Evolutionary conservation across 2,113 vertebrate genomes (phyloP), one percentile per base, ranked within the genome.

Genomic region (Microcebus tavaratra): DNA sequence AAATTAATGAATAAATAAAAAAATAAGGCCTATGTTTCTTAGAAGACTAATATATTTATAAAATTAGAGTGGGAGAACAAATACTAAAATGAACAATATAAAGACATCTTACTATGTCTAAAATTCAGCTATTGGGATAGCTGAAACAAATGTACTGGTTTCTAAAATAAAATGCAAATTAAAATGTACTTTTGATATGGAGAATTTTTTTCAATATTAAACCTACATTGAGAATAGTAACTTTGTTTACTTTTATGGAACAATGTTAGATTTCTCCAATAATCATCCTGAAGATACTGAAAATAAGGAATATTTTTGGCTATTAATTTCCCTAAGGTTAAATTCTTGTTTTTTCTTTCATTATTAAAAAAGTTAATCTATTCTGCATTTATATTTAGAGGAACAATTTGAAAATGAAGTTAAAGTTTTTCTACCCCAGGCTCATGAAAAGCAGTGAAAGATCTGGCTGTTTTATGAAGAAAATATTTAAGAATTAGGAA

Each of bases 271-370:
- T n/a, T 87, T 80, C 97, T 92, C 53, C 86, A 97, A 91, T 91
- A 89, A 79, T 90, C 50, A 31, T 59, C 50, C 29, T 42, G 1
- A 87, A 75, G 42, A 95, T 88, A 89, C 8, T 75, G 2, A 88
- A 93, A 86, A 59, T 63, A 82, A 85, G 31, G 11, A 93, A 81
- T 57, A 63, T 93, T 70, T 86, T 73, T 95, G 13, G 25, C 83
- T 95, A 91, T 88, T 96, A 90, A 80, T 67, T 94, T 96, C 68
- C 83, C 39, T 72, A 87, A 97, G 90, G 95, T 85, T 61, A 97
- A 80, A 89, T 72, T 93, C 39, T 97, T 92, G 45, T 36, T 90
- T 80, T 88, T 92, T 5, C 25, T 45, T 82, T 89, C 68, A 85
- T 73, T 95, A 87, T 68, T 87, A 78, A 89, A 87, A 83, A 89